Percentiles rank a stretch among this genome's conserved stretches.
Evolutionary conservation across 2,888 invertebrate genomes (phyloP).

Genomic region (Griposia aprilina): DNA sequence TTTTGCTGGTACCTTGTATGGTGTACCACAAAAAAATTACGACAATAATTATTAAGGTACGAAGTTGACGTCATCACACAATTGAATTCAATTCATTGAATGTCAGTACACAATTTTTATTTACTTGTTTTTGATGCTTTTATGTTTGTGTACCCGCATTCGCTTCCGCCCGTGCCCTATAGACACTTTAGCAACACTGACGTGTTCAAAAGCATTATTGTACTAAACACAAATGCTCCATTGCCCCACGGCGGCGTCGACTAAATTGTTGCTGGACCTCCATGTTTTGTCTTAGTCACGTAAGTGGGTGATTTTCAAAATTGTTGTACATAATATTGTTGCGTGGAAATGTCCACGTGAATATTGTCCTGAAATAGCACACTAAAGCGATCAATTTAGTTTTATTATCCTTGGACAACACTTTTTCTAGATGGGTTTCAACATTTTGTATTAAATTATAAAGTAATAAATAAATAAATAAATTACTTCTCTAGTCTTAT

Average conservation of each 20-base stretch:
- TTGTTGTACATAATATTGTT: too few species aligned
- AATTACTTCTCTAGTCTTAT: too few species aligned
- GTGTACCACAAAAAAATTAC: background rate
- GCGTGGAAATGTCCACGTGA: too few species aligned
- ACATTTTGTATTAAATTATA: too few species aligned
- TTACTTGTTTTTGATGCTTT: background rate
- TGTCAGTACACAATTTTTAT: background rate
- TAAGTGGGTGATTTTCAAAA: background rate
- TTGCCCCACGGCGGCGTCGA: background rate
- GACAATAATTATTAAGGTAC: background rate
- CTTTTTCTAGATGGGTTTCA: too few species aligned
- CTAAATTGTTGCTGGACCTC: slow-evolving; percentile 8
- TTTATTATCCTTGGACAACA: too few species aligned
- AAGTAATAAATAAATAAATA: too few species aligned
- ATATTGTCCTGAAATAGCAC: too few species aligned
- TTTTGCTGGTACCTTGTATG: background rate
- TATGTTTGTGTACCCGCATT: background rate
- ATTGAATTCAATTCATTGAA: too few species aligned
- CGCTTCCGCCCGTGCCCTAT: background rate
- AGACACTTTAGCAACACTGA: background rate
- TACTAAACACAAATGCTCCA: background rate
- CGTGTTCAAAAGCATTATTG: slow-evolving; percentile 24
- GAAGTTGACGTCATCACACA: background rate
- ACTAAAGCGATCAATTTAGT: too few species aligned
- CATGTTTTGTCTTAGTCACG: slow-evolving; percentile 5